A percentile compares a stretch with the other conserved stretches of the same genome.
phyloP scores from a whole-genome alignment of 2,113 vertebrate species.

The Gnathonemus echidnorhynchus region DNA sequence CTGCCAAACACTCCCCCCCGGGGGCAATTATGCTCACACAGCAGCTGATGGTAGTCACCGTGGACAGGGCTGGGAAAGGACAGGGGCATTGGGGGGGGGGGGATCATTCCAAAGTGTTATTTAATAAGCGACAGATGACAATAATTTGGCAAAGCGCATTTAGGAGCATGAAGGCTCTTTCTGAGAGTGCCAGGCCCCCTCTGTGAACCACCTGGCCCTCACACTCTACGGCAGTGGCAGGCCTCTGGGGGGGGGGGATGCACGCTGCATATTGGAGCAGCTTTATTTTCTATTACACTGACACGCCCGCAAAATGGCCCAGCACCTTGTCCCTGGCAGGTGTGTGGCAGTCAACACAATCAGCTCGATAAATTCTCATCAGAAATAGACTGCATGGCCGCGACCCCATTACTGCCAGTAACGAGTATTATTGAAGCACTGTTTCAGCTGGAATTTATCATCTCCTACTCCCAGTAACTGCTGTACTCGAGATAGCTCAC shows the following conservation, averaged over 20 bases:
- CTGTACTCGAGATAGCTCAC: neutral
- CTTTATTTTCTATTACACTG: neutral
- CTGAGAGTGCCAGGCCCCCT: neutral
- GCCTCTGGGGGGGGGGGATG: neutral
- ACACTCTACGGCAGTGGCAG: neutral
- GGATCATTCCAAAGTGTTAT: neutral
- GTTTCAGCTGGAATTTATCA: constrained; percentile 8
- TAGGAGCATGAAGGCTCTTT: neutral
- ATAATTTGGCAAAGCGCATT: neutral
- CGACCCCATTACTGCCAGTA: constrained; percentile 2
- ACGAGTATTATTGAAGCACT: neutral
- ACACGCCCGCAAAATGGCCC: neutral
- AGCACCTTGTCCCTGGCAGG: neutral
- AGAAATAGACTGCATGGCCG: neutral
- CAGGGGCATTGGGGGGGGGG: neutral
- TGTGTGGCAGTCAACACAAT: neutral
- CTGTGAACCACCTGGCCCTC: neutral
- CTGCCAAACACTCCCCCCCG: neutral
- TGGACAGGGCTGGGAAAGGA: neutral
- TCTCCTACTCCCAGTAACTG: neutral
- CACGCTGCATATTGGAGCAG: neutral
- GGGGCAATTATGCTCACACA: neutral
- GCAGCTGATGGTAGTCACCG: neutral
- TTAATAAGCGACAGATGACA: constrained; percentile 6
- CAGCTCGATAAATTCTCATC: constrained; percentile 5